phyloP scores from a whole-genome alignment of 2,113 vertebrate species.

The Telmatochromis brichardi region DNA sequence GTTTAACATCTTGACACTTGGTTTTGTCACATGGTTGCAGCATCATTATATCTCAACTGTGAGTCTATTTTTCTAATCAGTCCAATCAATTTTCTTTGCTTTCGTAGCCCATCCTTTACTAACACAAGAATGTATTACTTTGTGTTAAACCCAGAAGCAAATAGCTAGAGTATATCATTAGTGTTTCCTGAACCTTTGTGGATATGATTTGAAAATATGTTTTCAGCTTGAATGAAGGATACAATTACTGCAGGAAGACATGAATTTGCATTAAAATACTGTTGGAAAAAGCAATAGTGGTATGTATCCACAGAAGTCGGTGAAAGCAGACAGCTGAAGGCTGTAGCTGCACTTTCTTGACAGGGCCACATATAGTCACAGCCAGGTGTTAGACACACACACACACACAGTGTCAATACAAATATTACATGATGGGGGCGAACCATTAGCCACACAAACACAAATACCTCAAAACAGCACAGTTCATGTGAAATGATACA shows the following conservation, averaged over 20 bases:
- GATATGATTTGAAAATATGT: background rate
- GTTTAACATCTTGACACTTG: background rate
- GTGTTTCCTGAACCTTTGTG: background rate
- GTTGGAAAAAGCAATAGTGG: background rate
- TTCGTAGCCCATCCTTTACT: background rate
- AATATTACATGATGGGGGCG: background rate
- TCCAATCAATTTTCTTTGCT: background rate
- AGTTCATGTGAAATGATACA: background rate
- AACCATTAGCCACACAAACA: background rate
- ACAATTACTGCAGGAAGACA: background rate
- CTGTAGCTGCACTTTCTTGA: background rate
- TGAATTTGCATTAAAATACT: background rate
- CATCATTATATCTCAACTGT: background rate
- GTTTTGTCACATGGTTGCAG: background rate
- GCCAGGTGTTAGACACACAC: background rate
- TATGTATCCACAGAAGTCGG: background rate
- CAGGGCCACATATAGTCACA: background rate
- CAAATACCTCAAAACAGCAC: background rate
- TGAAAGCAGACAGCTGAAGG: background rate
- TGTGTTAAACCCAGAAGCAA: background rate
- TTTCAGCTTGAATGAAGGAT: background rate
- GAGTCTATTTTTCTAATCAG: background rate
- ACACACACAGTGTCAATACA: background rate
- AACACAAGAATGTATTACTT: background rate
- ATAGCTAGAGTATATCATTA: background rate